A percentile compares a stretch with the other conserved stretches of the same genome.
Conservation (phyloP, 2,888 invertebrate species). For the Oeneis ivallda region DNA sequence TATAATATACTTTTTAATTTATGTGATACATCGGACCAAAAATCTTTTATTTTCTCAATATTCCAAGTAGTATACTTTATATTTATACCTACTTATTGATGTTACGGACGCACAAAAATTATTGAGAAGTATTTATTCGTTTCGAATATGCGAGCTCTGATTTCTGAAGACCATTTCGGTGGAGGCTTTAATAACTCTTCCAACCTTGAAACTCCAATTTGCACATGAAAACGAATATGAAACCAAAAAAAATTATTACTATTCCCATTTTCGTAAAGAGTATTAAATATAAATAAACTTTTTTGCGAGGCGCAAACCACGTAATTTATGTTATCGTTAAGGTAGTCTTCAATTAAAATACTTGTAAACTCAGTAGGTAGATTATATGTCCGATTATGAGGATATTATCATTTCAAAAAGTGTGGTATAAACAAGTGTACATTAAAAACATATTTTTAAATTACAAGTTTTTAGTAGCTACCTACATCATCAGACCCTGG, state of each 20-base stretch:
- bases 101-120: not conserved
- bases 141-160: not conserved
- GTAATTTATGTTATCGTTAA: not conserved
- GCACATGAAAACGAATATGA: not conserved
- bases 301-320: not conserved
- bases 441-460: too few species aligned
- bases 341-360: not conserved
- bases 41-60: too few species aligned
- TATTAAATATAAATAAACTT: constrained; percentile 12
- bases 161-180: not conserved
- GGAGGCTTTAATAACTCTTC: not conserved
- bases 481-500: too few species aligned
- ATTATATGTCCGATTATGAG: not conserved
- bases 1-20: too few species aligned
- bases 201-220: constrained; percentile 1
- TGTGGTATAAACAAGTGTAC: too few species aligned
- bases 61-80: too few species aligned
- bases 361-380: too few species aligned
- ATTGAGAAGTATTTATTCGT: not conserved
- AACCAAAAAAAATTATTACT: not conserved
- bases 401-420: not conserved
- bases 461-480: too few species aligned
- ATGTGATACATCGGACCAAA: too few species aligned
- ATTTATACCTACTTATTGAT: too few species aligned
- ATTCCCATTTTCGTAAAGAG: not conserved